Conservation (phyloP, 2,797 vertebrate genomes). For the Menidia menidia region DNA sequence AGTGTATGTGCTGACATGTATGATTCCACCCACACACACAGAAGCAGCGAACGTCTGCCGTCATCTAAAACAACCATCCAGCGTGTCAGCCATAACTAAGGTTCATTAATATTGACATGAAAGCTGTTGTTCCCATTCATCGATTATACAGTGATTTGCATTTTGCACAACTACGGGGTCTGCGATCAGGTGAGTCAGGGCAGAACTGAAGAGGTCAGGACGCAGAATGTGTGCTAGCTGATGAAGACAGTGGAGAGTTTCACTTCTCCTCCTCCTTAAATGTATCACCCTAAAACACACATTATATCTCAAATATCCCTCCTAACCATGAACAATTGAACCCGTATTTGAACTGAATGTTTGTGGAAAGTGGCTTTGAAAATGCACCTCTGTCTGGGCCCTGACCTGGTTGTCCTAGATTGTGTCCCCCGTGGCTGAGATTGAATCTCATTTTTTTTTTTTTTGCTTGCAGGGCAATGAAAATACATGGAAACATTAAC, state of each 20-base stretch:
- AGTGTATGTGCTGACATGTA: conserved; percentile 12
- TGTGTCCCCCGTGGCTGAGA: conserved; percentile 15
- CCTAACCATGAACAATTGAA: conserved; percentile 44
- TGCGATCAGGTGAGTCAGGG: not conserved
- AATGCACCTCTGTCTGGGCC: conserved; percentile 17
- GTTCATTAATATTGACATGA: conserved; percentile 59
- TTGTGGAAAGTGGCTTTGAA: conserved; percentile 33
- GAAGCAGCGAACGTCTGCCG: conserved; percentile 33
- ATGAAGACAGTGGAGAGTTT: conserved; percentile 4
- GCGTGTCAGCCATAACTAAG: conserved; percentile 30
- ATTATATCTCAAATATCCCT: not conserved
- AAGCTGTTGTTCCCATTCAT: no score
- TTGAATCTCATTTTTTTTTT: not conserved
- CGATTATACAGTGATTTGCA: not conserved
- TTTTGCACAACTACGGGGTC: not conserved
- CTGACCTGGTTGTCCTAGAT: conserved; percentile 5
- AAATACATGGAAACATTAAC: not conserved
- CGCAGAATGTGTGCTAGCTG: not conserved
- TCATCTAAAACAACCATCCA: conserved; percentile 40
- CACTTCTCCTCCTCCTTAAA: conserved; percentile 31
- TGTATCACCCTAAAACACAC: conserved; percentile 9
- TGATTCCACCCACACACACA: conserved; percentile 14
- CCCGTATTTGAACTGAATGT: conserved; percentile 40
- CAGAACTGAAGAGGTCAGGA: not conserved
- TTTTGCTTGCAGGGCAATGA: not conserved